Evolutionary conservation across 2,888 invertebrate genomes (phyloP), one percentile per base, ranked within the genome.

Genomic region (Euplagia quadripunctaria): DNA sequence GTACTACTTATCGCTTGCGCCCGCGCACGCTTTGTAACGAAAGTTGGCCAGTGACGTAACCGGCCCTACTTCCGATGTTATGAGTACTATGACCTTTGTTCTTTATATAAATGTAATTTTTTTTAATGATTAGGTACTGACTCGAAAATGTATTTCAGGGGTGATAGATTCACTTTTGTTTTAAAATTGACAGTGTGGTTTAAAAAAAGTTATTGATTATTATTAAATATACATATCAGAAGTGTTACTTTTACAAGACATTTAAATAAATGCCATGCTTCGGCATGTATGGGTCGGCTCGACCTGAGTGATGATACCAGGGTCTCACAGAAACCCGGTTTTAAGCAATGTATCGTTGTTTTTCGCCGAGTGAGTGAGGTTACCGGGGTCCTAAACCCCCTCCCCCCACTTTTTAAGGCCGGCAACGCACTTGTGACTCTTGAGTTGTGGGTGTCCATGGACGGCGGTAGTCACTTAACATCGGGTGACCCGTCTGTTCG

Each of bases 1-100:
- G 75, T 83, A 76, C 69, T 85, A 76, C 68, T 68, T 72, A 69
- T 49, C 52, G 76, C 76, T 42, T 78, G 77, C 79, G 76, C 75
- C 68, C n/a, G 73, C 78, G 71, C 77, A 73, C 64, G 76, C 64
- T 68, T 55, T 68, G 64, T 72, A 81, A 87, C 82, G 89, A 88
- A 88, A 88, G 89, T 88, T 86, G 87, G 87, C 74, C 86, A 86
- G 75, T 88, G 85, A 88, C 83, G 86, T 82, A 88, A 88, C 73
- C 74, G 76, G 84, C 83, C 87, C 85, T 84, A 87, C 88, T 88
- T 88, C 89, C 88, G 89, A 88, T 84, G 78, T 72, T 55, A 67
- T 66, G 65, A 66, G 66, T 64, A 67, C 55, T 61, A 46, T 82
- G 83, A 85, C 85, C 83, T 83, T 82, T 84, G 73, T 78, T 79